Conservation (phyloP, 2,113 vertebrate species). For the Junco hyemalis region DNA sequence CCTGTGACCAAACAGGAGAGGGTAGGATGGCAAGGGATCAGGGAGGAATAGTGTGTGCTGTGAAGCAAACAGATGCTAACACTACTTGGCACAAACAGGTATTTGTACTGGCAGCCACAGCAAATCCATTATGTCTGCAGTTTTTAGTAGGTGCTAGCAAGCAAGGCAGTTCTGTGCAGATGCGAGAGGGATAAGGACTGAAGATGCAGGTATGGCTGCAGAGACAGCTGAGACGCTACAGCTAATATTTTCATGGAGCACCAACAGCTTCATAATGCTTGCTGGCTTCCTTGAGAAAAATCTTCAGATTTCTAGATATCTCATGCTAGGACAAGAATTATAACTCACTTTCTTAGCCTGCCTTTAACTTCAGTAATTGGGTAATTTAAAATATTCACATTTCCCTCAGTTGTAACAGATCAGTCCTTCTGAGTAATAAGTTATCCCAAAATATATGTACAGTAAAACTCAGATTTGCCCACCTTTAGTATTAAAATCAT, state of each 20-base stretch:
- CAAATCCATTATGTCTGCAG: background rate
- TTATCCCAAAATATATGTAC: background rate
- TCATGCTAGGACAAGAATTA: background rate
- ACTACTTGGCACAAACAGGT: background rate
- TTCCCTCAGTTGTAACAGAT: accelerated
- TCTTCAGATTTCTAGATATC: background rate
- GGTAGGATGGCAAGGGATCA: background rate
- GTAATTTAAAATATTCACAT: background rate
- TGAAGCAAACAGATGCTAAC: constrained; percentile 12
- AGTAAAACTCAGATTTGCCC: background rate
- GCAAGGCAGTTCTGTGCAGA: background rate
- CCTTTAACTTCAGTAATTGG: background rate
- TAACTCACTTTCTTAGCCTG: background rate
- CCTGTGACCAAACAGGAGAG: background rate
- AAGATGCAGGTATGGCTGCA: background rate
- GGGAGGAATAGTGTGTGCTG: background rate
- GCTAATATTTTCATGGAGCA: background rate
- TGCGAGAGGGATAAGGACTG: background rate
- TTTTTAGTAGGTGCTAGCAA: background rate
- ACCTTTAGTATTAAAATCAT: background rate
- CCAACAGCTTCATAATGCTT: background rate
- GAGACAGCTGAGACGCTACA: background rate
- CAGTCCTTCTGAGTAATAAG: background rate
- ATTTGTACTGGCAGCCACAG: constrained; percentile 28
- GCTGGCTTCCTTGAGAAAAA: background rate